Base-by-base conservation (phyloP, 2,113 vertebrate species). In the Hypomesus transpacificus region DNA sequence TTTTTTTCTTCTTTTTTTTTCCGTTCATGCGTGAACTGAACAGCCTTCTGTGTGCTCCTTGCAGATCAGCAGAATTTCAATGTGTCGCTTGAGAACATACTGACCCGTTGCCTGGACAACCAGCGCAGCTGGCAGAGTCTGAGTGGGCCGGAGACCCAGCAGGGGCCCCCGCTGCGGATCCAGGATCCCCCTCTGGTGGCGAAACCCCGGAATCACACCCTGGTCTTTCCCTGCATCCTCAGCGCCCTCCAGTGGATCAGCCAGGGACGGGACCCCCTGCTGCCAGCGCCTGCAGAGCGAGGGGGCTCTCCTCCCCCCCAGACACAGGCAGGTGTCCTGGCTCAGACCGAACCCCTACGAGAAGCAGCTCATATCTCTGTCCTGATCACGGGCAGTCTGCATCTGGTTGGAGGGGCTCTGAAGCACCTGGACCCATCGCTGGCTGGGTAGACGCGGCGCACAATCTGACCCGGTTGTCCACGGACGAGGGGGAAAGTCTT, bases 41-140 rank as follows among this genome's bases (percentile, higher is more conserved):
- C 39, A 46, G 2, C 1, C 39, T 46, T 46, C 39, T 13, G 39
- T 58, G 63, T 64, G 28, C 17, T 16, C 31, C 60, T 24, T 5
- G 8, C 73, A 95, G 93, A 94, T 84, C 94, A 94, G 71, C 90
- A 90, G 75, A 94, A 94, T 86, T 93, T 92, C 83, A 95, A 86
- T 0, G 91, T 94, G 68, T 92, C 91, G 0, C 74, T 92, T 84
- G 93, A 94, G 80, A 92, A 93, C 0, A 87, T 93, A 78, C 75
- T 94, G 67, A 90, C 90, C 0, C 91, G 90, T 75, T 95, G 93
- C 85, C 82, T 94, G 28, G 83, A 93, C 58, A 94, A 94, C 83
- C 93, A 95, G 82, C 88, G 75, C 72, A 91, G 84, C 0, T 95
- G 91, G 94, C 87, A 61, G 52, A 67, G 84, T 0, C 46, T 34